Percentiles rank a stretch among this genome's conserved stretches.
Conservation (phyloP, 2,113 vertebrate species). For the Dascyllus trimaculatus region DNA sequence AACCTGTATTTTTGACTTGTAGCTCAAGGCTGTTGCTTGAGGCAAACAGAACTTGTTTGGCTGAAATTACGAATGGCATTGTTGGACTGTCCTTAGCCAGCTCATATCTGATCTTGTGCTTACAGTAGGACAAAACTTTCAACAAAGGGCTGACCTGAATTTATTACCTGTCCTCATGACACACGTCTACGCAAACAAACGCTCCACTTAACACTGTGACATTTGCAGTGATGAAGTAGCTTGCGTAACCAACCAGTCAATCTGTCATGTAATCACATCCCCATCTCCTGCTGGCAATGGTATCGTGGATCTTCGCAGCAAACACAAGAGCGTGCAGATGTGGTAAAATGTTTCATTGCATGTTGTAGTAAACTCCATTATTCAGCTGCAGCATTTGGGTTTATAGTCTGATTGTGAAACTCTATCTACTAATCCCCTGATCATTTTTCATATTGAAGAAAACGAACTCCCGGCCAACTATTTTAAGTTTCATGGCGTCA, state of each 20-base stretch:
- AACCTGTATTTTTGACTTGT: too few species aligned
- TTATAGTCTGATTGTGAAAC: slow-evolving; percentile 22
- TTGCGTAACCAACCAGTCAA: slow-evolving; percentile 11
- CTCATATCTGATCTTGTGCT: slow-evolving; percentile 19
- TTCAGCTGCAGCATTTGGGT: slow-evolving; percentile 32
- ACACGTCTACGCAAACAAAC: slow-evolving; percentile 30
- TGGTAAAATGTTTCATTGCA: slow-evolving; percentile 27
- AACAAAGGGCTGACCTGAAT: slow-evolving; percentile 15
- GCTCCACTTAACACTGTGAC: slow-evolving; percentile 2
- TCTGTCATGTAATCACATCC: not conserved
- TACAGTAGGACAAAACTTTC: slow-evolving; percentile 23
- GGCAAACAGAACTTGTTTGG: too few species aligned
- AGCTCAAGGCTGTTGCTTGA: too few species aligned
- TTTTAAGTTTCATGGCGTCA: slow-evolving; percentile 44
- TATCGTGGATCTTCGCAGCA: not conserved
- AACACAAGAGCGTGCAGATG: slow-evolving; percentile 5
- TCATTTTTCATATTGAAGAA: slow-evolving; percentile 43
- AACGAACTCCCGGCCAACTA: slow-evolving; percentile 36
- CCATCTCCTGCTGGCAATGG: slow-evolving; percentile 5
- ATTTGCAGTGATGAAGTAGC: slow-evolving; percentile 6
- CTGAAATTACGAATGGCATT: too few species aligned
- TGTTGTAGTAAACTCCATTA: slow-evolving; percentile 16
- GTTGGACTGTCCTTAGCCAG: too few species aligned
- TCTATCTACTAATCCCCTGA: slow-evolving; percentile 32
- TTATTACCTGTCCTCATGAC: slow-evolving; percentile 11